Evolutionary conservation across 2,888 invertebrate genomes (phyloP), one percentile per base, ranked within the genome.

Genomic region (Ischnura elegans): DNA sequence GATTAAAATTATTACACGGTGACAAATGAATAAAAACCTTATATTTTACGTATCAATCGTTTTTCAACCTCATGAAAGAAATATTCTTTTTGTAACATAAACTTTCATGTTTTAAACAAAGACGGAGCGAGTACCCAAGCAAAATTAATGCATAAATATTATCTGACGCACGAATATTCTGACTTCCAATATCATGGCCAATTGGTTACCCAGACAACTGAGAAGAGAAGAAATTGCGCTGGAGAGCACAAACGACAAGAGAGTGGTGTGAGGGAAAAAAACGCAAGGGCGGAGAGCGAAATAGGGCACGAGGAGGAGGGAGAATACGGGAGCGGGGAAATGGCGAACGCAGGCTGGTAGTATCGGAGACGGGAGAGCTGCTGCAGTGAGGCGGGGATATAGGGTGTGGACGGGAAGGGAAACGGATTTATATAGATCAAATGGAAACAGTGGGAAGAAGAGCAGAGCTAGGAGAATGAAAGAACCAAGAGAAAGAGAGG

Each of bases 341-440:
- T 5, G 61, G 61, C 21, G 61, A 61, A 61, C 61, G 25, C 13
- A 21, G 61, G 61, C 61, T 19, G 25, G 47, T 6, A 47, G 47
- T 66, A 86, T 45, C 43, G 19, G 45, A 46, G 45, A 43, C 86
- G n/a, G 43, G 45, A 86, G 86, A 86, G 25, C 86, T 43, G 25
- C 86, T 43, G 45, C 86, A 86, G 86, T 46, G 46, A 25, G 86
- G 46, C 86, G 86, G n/a, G 16, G 46, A n/a, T 86, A n/a, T 86
- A n/a, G 46, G 86, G 46, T 10, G 46, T 86, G 86, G 45, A 86
- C 43, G 19, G 86, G 46, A 21, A 86, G 86, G 46, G 86, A 45
- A 86, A 86, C 45, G 86, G 86, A 86, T 86, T 43, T 21, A 86
- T 86, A 45, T 43, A 86, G 86, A 43, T 76, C 76, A 76, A 76